These are phyloP conservation scores for Coptodon bakossiorum DNA, from an alignment of 2,113 vertebrate species.

Conservation along the genomic window DNA sequence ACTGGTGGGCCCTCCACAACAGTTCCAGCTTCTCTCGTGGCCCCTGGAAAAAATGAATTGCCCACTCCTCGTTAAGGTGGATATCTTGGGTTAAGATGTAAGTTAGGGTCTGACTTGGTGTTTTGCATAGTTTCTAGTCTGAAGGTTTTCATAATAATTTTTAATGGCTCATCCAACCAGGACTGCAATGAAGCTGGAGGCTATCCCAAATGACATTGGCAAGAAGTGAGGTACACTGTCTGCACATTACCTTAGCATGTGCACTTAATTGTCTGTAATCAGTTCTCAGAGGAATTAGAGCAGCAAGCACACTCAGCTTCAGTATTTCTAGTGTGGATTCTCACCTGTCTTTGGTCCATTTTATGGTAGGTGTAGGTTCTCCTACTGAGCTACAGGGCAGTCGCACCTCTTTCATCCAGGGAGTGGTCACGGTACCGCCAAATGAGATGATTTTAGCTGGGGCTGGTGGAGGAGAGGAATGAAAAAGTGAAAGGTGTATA, in stretches of 20 bases:
- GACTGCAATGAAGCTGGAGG: background rate
- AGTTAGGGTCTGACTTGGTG: background rate
- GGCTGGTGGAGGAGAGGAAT: conserved; percentile 62
- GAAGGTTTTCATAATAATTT: background rate
- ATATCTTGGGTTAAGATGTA: background rate
- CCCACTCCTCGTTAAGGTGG: background rate
- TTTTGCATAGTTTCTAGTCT: background rate
- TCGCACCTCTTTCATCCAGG: conserved; percentile 97
- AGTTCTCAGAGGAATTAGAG: background rate
- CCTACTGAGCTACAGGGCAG: conserved; percentile 92
- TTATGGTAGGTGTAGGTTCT: conserved; percentile 87
- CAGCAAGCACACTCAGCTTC: background rate
- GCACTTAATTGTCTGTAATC: background rate
- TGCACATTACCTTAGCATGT: background rate
- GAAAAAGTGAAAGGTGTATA: background rate
- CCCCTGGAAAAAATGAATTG: background rate
- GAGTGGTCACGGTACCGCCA: conserved; percentile 92
- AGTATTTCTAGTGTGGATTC: background rate
- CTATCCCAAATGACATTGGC: background rate
- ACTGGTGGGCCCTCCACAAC: background rate
- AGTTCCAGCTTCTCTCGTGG: background rate
- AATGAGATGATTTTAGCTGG: conserved; percentile 98
- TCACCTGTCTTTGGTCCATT: conserved; percentile 99
- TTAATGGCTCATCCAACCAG: background rate
- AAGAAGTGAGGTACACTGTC: background rate